These are phyloP conservation scores for Cryptoprocta ferox DNA, from an alignment of 2,797 vertebrate genomes.

Conservation along the genomic window DNA sequence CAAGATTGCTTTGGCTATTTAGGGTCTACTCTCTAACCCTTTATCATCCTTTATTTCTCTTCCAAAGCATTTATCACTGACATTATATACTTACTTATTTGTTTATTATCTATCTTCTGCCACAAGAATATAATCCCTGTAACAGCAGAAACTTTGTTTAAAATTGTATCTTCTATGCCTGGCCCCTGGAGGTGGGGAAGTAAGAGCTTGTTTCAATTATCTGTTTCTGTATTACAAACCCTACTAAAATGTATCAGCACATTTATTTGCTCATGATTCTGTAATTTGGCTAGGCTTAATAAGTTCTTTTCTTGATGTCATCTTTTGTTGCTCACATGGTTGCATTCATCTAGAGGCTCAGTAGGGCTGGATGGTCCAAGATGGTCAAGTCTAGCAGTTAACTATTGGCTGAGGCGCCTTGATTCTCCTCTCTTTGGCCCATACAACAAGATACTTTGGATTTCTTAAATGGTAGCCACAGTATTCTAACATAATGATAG, in stretches of 20 bases:
- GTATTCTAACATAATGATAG: neutral
- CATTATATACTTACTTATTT: neutral
- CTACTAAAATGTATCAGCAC: neutral
- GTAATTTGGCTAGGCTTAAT: neutral
- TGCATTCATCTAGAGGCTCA: neutral
- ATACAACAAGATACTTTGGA: neutral
- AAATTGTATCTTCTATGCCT: neutral
- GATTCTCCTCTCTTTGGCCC: neutral
- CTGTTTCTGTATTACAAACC: neutral
- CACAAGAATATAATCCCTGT: neutral
- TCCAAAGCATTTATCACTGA: neutral
- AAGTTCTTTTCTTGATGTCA: neutral
- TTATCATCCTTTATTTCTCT: slow-evolving; percentile 11
- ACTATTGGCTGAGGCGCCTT: neutral
- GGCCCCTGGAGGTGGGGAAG: neutral
- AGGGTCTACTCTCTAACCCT: neutral
- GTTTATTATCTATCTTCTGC: neutral
- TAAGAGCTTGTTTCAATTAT: neutral
- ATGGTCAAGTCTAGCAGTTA: neutral
- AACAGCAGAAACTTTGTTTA: neutral
- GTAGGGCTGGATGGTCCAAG: neutral
- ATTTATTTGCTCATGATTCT: neutral
- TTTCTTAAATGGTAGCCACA: neutral
- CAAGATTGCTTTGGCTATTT: slow-evolving; percentile 31
- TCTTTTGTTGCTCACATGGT: neutral